Percentiles rank a stretch among this genome's conserved stretches.
Conservation (phyloP, 2,113 vertebrate species). For the Phrynocephalus versicolor region DNA sequence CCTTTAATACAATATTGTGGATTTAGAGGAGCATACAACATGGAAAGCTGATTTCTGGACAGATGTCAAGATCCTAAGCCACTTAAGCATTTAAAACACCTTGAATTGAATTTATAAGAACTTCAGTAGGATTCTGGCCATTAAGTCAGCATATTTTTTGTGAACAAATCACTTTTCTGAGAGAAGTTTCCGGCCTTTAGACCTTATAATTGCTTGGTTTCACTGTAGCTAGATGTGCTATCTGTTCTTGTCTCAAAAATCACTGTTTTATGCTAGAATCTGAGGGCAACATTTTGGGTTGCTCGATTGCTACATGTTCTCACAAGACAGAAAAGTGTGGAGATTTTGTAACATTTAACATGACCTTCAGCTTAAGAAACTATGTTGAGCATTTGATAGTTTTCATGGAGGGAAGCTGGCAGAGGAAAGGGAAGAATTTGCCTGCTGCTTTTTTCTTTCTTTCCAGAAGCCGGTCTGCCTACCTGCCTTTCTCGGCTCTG, state of each 20-base stretch:
- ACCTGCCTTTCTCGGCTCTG: background rate
- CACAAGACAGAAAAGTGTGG: background rate
- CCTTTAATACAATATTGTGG: no score
- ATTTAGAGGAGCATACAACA: no score
- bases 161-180: background rate
- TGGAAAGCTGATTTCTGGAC: no score
- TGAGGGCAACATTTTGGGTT: background rate
- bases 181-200: background rate
- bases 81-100: no score
- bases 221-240: background rate
- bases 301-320: background rate
- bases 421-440: background rate
- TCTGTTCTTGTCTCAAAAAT: background rate
- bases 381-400: background rate
- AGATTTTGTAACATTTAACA: slow-evolving; percentile 12
- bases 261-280: background rate
- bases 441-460: no score
- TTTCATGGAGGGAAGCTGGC: background rate
- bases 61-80: no score
- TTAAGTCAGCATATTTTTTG: background rate
- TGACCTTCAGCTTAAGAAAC: slow-evolving; percentile 10
- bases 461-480: background rate
- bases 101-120: no score
- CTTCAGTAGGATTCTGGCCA: no score
- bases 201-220: background rate